phyloP scores from a whole-genome alignment of 2,888 invertebrate species.

The Amiota minor region DNA sequence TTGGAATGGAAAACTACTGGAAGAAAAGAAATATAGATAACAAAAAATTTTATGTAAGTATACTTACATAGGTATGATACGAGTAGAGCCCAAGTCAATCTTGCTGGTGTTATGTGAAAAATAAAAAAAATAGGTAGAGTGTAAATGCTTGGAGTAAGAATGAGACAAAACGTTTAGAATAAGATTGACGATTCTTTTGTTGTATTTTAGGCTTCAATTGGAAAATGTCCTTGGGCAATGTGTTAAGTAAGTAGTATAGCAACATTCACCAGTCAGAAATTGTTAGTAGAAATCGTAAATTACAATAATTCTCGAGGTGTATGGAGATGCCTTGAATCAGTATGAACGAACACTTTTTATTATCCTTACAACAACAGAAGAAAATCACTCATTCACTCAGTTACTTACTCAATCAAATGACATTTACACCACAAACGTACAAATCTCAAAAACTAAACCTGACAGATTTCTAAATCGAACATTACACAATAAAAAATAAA shows the following conservation, averaged over 20 bases:
- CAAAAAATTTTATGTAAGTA: background rate
- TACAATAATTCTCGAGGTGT: no score
- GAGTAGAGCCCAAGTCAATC: background rate
- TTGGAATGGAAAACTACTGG: background rate
- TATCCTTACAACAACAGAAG: no score
- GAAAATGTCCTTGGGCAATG: conserved; percentile 10
- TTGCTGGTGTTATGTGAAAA: background rate
- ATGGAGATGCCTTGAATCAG: no score
- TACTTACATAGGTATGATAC: background rate
- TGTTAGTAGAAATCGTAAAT: no score
- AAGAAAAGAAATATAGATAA: conserved; percentile 26
- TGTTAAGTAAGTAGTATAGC: background rate
- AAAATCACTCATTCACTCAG: no score
- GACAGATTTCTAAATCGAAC: background rate
- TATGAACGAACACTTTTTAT: no score
- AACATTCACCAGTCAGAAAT: background rate
- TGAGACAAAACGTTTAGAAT: background rate
- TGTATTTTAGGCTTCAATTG: background rate
- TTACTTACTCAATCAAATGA: background rate
- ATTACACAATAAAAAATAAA: conserved; percentile 1
- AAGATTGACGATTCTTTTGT: background rate
- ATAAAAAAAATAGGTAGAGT: background rate
- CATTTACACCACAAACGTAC: conserved; percentile 1
- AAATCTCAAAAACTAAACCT: background rate
- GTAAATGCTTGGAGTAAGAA: background rate